Conservation (phyloP, 2,113 vertebrate species). For the Carassius auratus region DNA sequence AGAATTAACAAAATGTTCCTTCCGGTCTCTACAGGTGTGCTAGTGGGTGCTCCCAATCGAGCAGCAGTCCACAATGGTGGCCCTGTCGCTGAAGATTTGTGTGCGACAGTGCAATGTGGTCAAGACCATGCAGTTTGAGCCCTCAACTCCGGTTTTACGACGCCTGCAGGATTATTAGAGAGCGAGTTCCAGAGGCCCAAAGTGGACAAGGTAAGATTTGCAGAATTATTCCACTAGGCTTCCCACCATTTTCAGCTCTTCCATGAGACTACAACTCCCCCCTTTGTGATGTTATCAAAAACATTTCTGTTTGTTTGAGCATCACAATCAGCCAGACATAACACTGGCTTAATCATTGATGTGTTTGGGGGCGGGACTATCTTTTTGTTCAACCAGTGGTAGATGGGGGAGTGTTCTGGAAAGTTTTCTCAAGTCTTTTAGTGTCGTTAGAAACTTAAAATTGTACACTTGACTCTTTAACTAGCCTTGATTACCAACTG, state of each 20-base stretch:
- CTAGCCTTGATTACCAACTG: no score
- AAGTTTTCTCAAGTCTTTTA: neutral
- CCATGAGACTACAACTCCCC: neutral
- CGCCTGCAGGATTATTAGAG: constrained; percentile 92
- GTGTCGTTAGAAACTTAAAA: no score
- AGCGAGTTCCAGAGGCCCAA: constrained; percentile 94
- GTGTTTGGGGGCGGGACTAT: neutral
- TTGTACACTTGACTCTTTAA: no score
- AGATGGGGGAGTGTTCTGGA: neutral
- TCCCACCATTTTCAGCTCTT: neutral
- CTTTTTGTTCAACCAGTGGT: neutral
- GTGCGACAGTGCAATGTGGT: constrained; percentile 98
- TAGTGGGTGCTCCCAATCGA: constrained; percentile 57
- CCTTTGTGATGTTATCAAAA: neutral
- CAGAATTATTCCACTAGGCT: neutral
- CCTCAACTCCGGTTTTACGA: constrained; percentile 94
- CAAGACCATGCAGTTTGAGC: constrained; percentile 99
- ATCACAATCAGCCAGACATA: neutral
- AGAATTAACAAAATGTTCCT: neutral
- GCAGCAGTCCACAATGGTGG: constrained; percentile 86
- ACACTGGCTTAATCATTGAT: neutral
- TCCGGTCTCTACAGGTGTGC: constrained; percentile 63
- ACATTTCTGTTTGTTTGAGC: neutral
- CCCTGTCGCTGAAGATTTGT: constrained; percentile 97
- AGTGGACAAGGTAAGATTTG: constrained; percentile 86